phyloP scores from a whole-genome alignment of 2,888 invertebrate species.

The Eupithecia exiguata region DNA sequence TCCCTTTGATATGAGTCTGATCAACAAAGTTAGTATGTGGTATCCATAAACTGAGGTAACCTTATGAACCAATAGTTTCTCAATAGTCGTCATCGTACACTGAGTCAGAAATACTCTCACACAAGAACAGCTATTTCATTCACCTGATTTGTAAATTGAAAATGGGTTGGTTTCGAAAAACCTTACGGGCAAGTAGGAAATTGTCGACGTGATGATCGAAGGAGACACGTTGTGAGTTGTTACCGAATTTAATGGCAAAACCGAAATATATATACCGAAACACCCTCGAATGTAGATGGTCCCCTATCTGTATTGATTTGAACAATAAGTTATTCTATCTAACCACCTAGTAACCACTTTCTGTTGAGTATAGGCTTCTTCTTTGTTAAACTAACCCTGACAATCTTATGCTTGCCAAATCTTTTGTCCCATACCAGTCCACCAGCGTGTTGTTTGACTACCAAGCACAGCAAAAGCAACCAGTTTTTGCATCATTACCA shows the following conservation, averaged over 20 bases:
- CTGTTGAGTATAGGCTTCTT: too few relatives aligned
- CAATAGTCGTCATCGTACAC: neutral
- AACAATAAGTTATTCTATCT: neutral
- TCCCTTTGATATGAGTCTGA: conserved; percentile 24
- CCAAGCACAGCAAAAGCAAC: neutral
- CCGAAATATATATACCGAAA: neutral
- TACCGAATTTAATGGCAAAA: neutral
- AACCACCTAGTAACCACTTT: too few relatives aligned
- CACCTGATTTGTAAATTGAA: neutral
- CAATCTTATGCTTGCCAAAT: too few relatives aligned
- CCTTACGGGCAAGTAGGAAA: neutral
- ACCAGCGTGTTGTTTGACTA: too few relatives aligned
- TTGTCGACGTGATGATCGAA: neutral
- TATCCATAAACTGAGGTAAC: neutral
- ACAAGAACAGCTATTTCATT: neutral
- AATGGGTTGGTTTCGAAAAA: neutral
- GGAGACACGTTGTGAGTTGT: neutral
- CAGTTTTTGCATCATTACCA: too few relatives aligned
- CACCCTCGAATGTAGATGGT: neutral
- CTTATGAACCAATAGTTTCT: neutral
- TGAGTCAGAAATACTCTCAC: conserved; percentile 3
- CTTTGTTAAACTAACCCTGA: too few relatives aligned
- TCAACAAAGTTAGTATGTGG: conserved; percentile 6
- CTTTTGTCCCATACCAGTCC: too few relatives aligned
- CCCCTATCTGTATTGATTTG: neutral